A percentile compares a stretch with the other conserved stretches of the same genome.
Conservation (phyloP, 2,113 vertebrate species). For the Gymnogyps californianus region DNA sequence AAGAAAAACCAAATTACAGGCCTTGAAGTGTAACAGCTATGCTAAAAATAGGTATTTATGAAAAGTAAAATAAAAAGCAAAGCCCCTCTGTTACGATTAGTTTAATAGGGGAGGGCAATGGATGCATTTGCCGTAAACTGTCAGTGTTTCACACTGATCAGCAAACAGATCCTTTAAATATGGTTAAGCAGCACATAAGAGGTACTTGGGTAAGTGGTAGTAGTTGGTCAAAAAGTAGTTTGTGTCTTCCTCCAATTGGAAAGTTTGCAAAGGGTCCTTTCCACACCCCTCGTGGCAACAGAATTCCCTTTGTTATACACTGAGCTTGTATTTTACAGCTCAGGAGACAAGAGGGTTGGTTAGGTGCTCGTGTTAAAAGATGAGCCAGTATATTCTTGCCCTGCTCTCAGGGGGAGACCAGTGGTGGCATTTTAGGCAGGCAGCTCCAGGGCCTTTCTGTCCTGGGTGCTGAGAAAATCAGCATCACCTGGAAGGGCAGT, state of each 20-base stretch:
- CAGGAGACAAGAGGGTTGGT: background rate
- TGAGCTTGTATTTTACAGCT: background rate
- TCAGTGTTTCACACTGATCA: background rate
- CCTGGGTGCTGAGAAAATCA: background rate
- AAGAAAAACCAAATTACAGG: background rate
- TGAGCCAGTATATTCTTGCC: background rate
- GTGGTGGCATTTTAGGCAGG: background rate
- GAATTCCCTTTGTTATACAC: background rate
- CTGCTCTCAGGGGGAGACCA: background rate
- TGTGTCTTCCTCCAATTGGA: background rate
- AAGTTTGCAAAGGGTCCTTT: background rate
- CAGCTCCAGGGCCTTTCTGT: background rate
- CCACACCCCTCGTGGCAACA: background rate
- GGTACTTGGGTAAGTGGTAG: background rate
- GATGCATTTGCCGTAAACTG: background rate
- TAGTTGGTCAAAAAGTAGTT: background rate
- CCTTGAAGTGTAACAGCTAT: background rate
- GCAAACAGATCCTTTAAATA: background rate
- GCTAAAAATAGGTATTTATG: background rate
- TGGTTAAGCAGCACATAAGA: background rate
- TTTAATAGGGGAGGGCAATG: background rate
- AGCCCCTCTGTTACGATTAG: background rate
- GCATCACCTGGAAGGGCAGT: background rate
- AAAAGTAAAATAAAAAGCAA: background rate
- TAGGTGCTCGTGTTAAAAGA: fast-evolving